Evolutionary conservation across 2,888 invertebrate genomes (phyloP), one percentile per base, ranked within the genome.

Genomic region (Eulithis prunata): DNA sequence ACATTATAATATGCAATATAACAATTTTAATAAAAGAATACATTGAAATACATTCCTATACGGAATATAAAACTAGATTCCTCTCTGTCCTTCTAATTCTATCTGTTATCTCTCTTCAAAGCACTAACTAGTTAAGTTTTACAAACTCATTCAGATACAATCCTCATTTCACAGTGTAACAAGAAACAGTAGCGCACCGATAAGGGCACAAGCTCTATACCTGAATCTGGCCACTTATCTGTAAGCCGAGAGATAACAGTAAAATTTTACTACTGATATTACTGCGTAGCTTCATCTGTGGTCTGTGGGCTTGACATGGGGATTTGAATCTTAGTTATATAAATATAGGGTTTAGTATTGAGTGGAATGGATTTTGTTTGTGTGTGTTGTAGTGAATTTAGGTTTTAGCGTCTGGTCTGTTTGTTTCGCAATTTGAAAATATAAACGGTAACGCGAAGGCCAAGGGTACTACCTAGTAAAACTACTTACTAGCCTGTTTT

Each of bases 181-280:
- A 66, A 64, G 68, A 68, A 66, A 52, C 68, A 65, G 69, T 68
- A 68, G 62, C n/a, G 43, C 66, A 28, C 28, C 41, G 69, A 67
- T 70, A 73, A 71, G 66, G 58, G 38, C 53, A 41, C 47, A 51
- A 51, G 57, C 49, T 58, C 56, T 62, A 63, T 66, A 68, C 66
- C 68, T 68, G 68, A 49, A 64, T 43, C 64, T 4, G 28, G 38
- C 62, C 69, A 66, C 73, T 74, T 75, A 73, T 71, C 73, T 70
- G 60, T 70, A 73, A 75, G 71, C 75, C 68, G 57, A 64, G 61
- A 67, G 65, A 69, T 73, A 69, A 72, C 71, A 71, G 66, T 75
- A 68, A 74, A 70, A 74, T 75, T 74, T 75, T 72, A 75, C 69
- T 67, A 65, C 75, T 68, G 51, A 68, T 69, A 67, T 61, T 68